Base-by-base conservation (phyloP, 2,888 invertebrate genomes). In the Euplagia quadripunctaria region DNA sequence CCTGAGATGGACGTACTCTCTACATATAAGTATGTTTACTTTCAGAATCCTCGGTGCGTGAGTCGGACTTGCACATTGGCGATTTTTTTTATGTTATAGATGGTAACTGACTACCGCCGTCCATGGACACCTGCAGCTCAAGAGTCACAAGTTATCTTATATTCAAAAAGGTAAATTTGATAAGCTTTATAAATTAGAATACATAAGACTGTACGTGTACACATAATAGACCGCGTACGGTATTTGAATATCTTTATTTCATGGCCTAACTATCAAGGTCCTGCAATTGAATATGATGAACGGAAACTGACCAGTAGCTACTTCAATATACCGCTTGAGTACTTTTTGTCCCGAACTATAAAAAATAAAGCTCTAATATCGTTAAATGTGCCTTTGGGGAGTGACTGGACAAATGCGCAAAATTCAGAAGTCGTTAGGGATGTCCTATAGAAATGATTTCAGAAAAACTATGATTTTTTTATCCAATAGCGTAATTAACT, bases 351-450 rank as follows among this genome's bases (percentile, higher is more conserved):
- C 93, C 93, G 85, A 94, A 94, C 95, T 95, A 95, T 95, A 96
- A 95, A 96, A 95, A 96, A 96, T 95, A 96, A 94, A 94, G 94
- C 94, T 91, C 93, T 95, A 95, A 95, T 95, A 95, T 93, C 94
- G 95, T 95, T 94, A 94, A 95, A 95, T 93, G 95, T 90, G 94
- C 94, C 94, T 94, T 93, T 88, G 93, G 95, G 96, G 95, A 94
- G 94, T 94, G 94, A 95, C 94, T 94, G 93, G 93, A 87, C 93
- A 93, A 91, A 90, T 85, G 92, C 89, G 88, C 90, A 89, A 92
- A 92, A 91, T 89, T 92, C 87, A 76, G 80, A 78, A 84, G 77
- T 82, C 75, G 68, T 77, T 80, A 95, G 94, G 95, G 95, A 61
- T 94, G 90, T 0, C 86, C 63, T 74, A 64, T 6, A 4, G 14